Percentiles rank a stretch among this genome's conserved stretches.
Evolutionary conservation across 2,797 vertebrate species (phyloP).

Genomic region (Falco peregrinus): DNA sequence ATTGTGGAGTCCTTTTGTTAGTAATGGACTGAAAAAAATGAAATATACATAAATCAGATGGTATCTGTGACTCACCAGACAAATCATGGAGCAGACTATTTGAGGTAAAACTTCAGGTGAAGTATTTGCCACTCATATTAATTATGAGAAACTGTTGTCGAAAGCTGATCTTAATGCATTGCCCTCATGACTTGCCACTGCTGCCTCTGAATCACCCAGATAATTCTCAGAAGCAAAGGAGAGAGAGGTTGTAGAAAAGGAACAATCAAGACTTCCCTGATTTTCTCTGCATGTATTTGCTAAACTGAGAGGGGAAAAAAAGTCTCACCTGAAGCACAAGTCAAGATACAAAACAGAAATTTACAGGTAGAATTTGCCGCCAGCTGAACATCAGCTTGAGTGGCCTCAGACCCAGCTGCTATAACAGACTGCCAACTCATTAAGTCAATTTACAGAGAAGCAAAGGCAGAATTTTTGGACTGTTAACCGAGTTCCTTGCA

Average conservation of each 20-base stretch:
- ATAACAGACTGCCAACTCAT: neutral
- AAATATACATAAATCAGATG: conserved; percentile 46
- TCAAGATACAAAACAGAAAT: neutral
- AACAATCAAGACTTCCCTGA: conserved; percentile 30
- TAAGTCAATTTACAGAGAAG: neutral
- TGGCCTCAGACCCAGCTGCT: fast-evolving
- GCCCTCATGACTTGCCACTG: conserved; percentile 48
- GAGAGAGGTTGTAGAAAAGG: conserved; percentile 29
- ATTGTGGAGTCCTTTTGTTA: conserved; percentile 27
- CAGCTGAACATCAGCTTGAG: neutral
- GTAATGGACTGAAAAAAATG: conserved; percentile 1
- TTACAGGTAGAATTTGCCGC: neutral
- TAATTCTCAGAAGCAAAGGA: conserved; percentile 42
- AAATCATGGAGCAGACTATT: conserved; percentile 40
- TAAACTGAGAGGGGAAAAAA: neutral
- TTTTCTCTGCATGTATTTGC: neutral
- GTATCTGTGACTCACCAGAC: conserved; percentile 64
- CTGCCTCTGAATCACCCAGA: conserved; percentile 47
- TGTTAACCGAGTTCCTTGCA: neutral
- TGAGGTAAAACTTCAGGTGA: conserved; percentile 50
- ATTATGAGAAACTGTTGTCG: conserved; percentile 61
- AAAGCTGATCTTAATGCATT: conserved; percentile 36
- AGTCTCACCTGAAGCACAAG: neutral
- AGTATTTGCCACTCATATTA: conserved; percentile 57
- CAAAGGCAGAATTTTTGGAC: neutral